phyloP scores from a whole-genome alignment of 2,797 vertebrate genomes.

The Lacerta agilis region DNA sequence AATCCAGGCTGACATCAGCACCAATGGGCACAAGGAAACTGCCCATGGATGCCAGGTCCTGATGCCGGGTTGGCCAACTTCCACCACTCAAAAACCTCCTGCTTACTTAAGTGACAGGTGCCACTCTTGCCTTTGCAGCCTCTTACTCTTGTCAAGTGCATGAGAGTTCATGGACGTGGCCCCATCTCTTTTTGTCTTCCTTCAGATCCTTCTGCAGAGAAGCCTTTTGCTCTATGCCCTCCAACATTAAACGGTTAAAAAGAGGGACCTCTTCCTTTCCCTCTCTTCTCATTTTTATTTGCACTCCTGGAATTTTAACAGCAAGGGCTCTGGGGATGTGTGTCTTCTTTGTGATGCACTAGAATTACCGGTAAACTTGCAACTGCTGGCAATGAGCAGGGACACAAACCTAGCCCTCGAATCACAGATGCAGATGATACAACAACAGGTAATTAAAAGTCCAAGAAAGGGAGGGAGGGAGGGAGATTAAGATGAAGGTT shows the following conservation, averaged over 20 bases:
- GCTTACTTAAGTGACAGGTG: not conserved
- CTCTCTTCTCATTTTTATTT: not conserved
- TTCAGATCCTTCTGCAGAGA: not conserved
- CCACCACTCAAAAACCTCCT: too few species aligned
- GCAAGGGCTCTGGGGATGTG: too few species aligned
- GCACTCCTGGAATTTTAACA: not conserved
- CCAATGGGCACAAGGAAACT: not conserved
- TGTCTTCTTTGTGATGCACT: not conserved
- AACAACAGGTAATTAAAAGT: slow-evolving; percentile 13
- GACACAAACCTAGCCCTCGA: not conserved
- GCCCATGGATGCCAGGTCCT: too few species aligned
- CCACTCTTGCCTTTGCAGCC: not conserved
- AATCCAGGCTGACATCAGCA: not conserved
- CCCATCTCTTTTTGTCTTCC: not conserved
- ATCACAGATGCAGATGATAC: not conserved
- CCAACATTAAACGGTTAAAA: not conserved
- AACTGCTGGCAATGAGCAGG: not conserved
- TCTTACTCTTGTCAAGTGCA: not conserved
- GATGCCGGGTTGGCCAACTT: not conserved
- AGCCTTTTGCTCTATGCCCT: not conserved
- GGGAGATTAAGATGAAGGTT: not conserved
- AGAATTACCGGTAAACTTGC: not conserved
- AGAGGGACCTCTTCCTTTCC: not conserved
- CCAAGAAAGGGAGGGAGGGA: not conserved
- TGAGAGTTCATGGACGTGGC: not conserved